These are phyloP conservation scores for Agelas oroides DNA, from an alignment of 37 sponge, comb jelly and placozoan species.

Conservation along the genomic window DNA sequence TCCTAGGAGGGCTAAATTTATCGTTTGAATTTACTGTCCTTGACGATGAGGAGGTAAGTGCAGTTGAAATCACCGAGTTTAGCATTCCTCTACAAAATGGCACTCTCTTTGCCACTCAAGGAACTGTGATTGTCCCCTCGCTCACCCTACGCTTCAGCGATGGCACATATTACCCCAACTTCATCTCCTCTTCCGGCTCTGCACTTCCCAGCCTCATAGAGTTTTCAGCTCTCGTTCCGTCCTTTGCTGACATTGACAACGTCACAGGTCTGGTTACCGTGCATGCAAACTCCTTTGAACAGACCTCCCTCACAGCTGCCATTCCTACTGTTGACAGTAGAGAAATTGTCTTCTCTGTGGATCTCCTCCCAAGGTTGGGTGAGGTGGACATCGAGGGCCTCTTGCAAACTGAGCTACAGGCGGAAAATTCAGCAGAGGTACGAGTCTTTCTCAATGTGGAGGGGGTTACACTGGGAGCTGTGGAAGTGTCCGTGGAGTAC, in stretches of 20 bases:
- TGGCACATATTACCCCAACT: constrained; percentile 25
- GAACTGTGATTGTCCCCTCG: neutral
- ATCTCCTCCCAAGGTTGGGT: constrained; percentile 58
- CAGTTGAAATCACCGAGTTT: constrained; percentile 24
- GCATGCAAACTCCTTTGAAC: constrained; percentile 28
- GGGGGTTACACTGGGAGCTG: constrained; percentile 29
- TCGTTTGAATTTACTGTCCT: neutral
- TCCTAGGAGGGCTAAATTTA: neutral
- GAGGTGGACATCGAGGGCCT: constrained; percentile 52
- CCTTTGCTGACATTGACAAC: constrained; percentile 25
- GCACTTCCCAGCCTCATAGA: constrained; percentile 22
- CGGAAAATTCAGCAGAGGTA: neutral
- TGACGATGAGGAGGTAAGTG: constrained; percentile 33
- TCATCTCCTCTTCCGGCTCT: constrained; percentile 23
- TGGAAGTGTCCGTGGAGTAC: constrained; percentile 14
- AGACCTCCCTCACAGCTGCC: constrained; percentile 19
- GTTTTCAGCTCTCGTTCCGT: constrained; percentile 16
- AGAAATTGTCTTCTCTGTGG: neutral
- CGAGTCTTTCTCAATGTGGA: constrained; percentile 54
- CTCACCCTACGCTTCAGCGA: constrained; percentile 58
- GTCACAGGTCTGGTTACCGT: constrained; percentile 21
- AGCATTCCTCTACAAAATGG: neutral
- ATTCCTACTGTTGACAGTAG: neutral
- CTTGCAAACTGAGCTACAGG: neutral
- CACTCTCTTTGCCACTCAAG: neutral